phyloP scores from a whole-genome alignment of 2,888 invertebrate genomes.

The Suillia variegata region DNA sequence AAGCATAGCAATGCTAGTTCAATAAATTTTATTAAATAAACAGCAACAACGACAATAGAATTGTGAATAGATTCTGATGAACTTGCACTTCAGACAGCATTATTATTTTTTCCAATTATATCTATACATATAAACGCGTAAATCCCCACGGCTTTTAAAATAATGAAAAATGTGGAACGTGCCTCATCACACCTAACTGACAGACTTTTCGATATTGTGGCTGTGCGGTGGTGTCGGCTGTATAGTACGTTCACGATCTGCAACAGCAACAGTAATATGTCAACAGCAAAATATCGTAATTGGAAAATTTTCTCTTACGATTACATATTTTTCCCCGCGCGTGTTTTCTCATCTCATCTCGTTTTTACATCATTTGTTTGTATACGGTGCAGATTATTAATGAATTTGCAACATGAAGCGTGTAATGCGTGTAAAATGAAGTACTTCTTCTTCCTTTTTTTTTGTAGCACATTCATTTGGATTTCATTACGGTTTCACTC shows the following conservation, averaged over 20 bases:
- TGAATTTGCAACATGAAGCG: constrained; percentile 17
- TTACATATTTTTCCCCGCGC: constrained; percentile 11
- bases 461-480: no score
- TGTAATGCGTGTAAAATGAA: constrained; percentile 13
- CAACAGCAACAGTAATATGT: constrained; percentile 18
- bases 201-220: no score
- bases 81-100: background rate
- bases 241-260: no score
- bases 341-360: background rate
- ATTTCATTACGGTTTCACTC: background rate
- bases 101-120: background rate
- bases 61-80: background rate
- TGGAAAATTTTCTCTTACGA: constrained; percentile 18
- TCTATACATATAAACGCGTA: constrained; percentile 8
- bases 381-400: constrained; percentile 14
- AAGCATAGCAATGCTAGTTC: no score
- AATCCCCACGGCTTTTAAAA: constrained; percentile 7
- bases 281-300: constrained; percentile 16
- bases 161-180: constrained; percentile 8
- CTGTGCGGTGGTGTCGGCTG: background rate
- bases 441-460: no score
- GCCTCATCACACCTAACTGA: constrained; percentile 1
- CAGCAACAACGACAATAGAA: no score
- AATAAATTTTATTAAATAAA: no score
- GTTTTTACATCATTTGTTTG: constrained; percentile 3